Base-by-base conservation (phyloP, 2,888 invertebrate species). In the Eupithecia insigniata region DNA sequence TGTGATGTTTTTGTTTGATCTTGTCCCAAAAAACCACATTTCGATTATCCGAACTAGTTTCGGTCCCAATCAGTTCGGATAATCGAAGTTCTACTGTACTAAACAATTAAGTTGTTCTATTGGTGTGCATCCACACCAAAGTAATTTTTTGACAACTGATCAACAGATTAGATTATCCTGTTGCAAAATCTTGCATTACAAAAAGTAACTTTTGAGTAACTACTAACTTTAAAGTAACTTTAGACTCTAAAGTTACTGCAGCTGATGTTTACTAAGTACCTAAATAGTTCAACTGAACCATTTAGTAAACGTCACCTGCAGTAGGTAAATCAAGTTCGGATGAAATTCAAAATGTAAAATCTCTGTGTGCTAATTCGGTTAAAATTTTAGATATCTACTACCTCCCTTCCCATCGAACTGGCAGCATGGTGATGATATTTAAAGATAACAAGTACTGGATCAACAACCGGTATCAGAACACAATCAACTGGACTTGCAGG, bases 361-460 rank as follows among this genome's bases (percentile, higher is more conserved):
- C 4, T 34, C 10, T 36, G 34, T 64, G 64, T 71, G 43, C 69
- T 71, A 71, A 79, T 78, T 67, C 77, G 70, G 81, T 74, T 77
- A 78, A 71, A 30, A 78, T 86, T 92, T 80, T 92, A 94, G 94
- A 85, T 65, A 93, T 93, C 75, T 94, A 91, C 82, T 94, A 93
- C 79, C 87, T 94, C 2, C 94, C 94, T 0, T 94, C 94, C 0
- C 92, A 93, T 76, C 91, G 94, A n/a, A 89, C 91, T 0, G 94
- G 94, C 55, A 94, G 93, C 77, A 94, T 93, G 93, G 93, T 94
- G 51, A 83, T 94, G 68, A 94, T 94, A 80, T 94, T 89, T 83
- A 91, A 93, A 73, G 93, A 94, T 79, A 94, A 94, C 84, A 94
- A 94, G 79, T 94, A 91, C 74, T 94, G 94, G 94, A 92, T 94